Conservation (phyloP, 53 echinoderm and acorn worm species). For the Pentamera pediparva region DNA sequence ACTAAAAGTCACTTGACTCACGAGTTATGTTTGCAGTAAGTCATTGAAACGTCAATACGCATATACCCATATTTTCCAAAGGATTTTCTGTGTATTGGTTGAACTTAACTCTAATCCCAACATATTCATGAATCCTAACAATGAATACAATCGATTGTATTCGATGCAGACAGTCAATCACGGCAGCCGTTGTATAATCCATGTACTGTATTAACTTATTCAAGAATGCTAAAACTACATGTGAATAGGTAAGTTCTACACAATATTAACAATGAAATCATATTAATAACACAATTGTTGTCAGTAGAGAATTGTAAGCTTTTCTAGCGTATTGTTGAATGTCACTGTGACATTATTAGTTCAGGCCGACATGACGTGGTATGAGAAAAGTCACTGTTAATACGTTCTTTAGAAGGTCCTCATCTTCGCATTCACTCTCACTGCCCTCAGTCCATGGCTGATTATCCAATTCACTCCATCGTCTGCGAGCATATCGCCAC, state of each 20-base stretch:
- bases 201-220: no score
- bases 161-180: no score
- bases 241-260: not conserved
- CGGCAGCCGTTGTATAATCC: no score
- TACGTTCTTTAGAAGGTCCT: not conserved
- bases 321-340: no score
- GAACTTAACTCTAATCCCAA: no score
- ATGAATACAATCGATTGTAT: no score
- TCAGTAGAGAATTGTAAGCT: not conserved
- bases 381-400: not conserved
- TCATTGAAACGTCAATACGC: not conserved
- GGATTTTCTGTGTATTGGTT: not conserved
- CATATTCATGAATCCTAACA: no score
- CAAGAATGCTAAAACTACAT: not conserved
- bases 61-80: not conserved
- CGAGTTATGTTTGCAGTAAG: not conserved
- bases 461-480: constrained; percentile 4
- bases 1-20: no score
- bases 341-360: no score
- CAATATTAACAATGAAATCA: not conserved
- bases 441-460: constrained; percentile 16
- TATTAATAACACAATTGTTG: not conserved
- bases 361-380: no score
- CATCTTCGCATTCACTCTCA: not conserved
- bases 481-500: not conserved